Evolutionary conservation across 2,113 vertebrate genomes (phyloP), one percentile per base, ranked within the genome.

Genomic region (Hydrolagus affinis): DNA sequence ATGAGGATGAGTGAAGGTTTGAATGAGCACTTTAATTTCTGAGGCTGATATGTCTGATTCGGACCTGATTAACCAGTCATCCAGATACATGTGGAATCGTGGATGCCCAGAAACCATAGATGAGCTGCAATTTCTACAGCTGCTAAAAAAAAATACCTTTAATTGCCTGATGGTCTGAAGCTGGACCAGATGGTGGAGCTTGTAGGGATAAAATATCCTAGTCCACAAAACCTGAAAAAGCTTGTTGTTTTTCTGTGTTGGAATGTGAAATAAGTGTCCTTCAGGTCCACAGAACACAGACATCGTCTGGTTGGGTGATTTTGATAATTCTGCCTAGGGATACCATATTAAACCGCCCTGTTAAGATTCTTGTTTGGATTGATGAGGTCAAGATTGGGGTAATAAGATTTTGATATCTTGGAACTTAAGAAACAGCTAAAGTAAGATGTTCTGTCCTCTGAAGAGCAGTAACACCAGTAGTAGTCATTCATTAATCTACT

Each of bases 221-320:
- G 78, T 68, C 78, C 28, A 28, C 78, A 83, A 83, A 83, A 83
- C 78, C 78, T 83, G 78, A 83, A 83, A 83, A 83, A 66, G 78
- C 78, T 62, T 83, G 60, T 83, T 83, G 78, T 68, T 83, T 75
- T 83, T 83, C 62, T 83, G 78, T 83, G 62, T 28, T 14, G 78
- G 78, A 83, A 83, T 83, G 78, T 68, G 25, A 60, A 64, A 83
- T 66, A 83, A 83, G 25, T 83, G 32, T 83, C 78, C 78, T 83
- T 83, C 78, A 28, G 78, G 78, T 83, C 78, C 62, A 83, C 62
- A 83, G 78, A 60, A 66, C 59, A 83, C 60, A 83, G 60, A 83
- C 66, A 83, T 30, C 66, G 78, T 83, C 25, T 83, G 78, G 78
- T 83, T 83, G 78, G 78, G 66, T 83, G 78, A 83, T 60, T 83